Evolutionary conservation across 2,888 invertebrate genomes (phyloP).

Genomic region (Euzophera pinguis): DNA sequence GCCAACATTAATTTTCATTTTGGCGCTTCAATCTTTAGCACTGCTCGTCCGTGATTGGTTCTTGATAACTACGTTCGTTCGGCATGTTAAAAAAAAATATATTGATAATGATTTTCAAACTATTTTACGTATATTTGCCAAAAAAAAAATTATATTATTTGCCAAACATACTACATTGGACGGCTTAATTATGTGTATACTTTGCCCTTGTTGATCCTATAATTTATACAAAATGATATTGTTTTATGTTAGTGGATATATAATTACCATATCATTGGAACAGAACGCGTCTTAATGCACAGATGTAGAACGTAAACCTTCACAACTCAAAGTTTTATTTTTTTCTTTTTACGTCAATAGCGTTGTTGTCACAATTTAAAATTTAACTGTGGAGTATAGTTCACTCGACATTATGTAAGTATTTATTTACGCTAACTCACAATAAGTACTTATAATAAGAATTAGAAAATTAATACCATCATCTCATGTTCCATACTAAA

Average conservation of each 20-base stretch:
- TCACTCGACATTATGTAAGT: not conserved
- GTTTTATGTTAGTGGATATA: not conserved
- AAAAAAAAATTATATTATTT: conserved; percentile 21
- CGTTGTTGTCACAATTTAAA: not conserved
- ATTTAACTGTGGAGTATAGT: not conserved
- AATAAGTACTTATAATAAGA: not conserved
- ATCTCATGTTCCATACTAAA: not conserved
- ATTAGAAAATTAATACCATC: not conserved
- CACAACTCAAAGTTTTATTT: not conserved
- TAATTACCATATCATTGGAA: no score
- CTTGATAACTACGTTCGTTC: conserved; percentile 3
- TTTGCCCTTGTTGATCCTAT: conserved; percentile 38
- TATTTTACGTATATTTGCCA: conserved; percentile 5
- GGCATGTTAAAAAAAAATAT: not conserved
- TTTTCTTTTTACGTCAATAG: not conserved
- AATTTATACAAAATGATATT: conserved; percentile 10
- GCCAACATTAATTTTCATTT: no score
- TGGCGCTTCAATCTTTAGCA: conserved; percentile 24
- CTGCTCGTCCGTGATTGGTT: conserved; percentile 7
- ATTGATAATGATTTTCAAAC: not conserved
- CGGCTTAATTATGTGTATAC: conserved; percentile 64
- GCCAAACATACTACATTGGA: conserved; percentile 64
- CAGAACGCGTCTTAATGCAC: not conserved
- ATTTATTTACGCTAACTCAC: not conserved
- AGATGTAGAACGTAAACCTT: not conserved